Base-by-base conservation (phyloP, 2,888 invertebrate species). In the Temnothorax rugatulus region DNA sequence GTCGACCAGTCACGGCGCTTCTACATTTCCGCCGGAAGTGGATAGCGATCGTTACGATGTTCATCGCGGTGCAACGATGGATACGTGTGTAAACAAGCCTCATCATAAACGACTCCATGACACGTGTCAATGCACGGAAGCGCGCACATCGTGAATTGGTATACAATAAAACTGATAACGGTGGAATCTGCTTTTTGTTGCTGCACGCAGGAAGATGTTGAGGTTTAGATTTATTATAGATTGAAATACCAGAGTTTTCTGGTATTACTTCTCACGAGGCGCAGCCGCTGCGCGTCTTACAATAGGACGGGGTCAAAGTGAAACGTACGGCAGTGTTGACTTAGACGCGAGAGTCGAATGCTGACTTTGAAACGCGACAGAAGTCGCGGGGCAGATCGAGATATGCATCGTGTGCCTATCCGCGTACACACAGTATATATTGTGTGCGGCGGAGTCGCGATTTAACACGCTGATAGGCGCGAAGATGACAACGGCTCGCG, bases 11-110 rank as follows among this genome's bases (percentile, higher is more conserved):
- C 87, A 90, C 86, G 84, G 84, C 87, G 92, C 91, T 93, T 92
- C 93, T 91, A 92, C 91, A 91, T 92, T 94, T 94, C 94, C 94
- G 93, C 90, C 93, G 94, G 93, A 94, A 93, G 92, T 91, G 90
- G 93, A 94, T 94, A 93, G 93, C 93, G 87, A 94, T 94, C 94
- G 92, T 81, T 81, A 71, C 71, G 90, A 90, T 90, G 79, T 81
- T 71, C 71, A 81, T 81, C 59, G 79, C 71, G 59, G 41, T 81
- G 71, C 79, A 44, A 81, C 71, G 59, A 29, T 69, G 83, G 77
- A 63, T 73, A 79, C 52, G 50, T 73, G 64, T 71, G 64, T 71
- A 83, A 76, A 69, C 84, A 87, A 84, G 82, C 57, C 61, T 63
- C 71, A 76, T 74, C 76, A 34, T 69, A 63, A 82, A 82, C 47